Base-by-base conservation (phyloP, 1,140 invertebrate genomes). In the Temnothorax curvispinosus region DNA sequence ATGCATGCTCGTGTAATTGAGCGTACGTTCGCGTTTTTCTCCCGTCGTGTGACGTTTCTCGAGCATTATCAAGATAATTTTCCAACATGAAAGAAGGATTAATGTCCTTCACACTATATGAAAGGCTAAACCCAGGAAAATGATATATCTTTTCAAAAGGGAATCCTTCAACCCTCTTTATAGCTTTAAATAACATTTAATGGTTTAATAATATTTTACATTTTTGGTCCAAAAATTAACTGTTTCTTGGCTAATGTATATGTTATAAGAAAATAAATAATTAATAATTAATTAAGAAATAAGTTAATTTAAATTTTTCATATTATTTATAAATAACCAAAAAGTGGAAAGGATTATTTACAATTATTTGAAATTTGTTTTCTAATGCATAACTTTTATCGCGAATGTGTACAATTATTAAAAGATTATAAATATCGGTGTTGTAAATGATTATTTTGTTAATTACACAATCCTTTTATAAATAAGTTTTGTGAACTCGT, bases 1-100 rank as follows among this genome's bases (percentile, higher is more conserved):
- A 71, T 81, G 64, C 64, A 81, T 81, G 77, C 77, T 69, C 27
- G 21, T 47, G 27, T 74, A 74, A 82, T 82, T 82, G 80, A 82
- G 67, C 52, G 80, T 82, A 74, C 27, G 41, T 74, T 82, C 44
- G 67, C 67, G 80, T 74, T 60, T 58, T 82, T 81, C 62, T 74
- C 18, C 27, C n/a, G 32, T 71, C 64, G 21, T 71, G 64, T 69
- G 77, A 71, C 77, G 62, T 80, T 54, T 69, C 62, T 41, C 52
- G 52, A 58, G 54, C 38, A 52, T 82, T 82, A 82, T 82, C 80
- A 82, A 82, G 80, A 82, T 82, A 54, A 74, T 82, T 82, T 82
- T 58, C 67, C 54, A 82, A 27, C 80, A 82, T 41, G 54, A 56
- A 38, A 82, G 54, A 74, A 81, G 77, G 77, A 81, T 81, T 81